Conservation (phyloP, 2,113 vertebrate species). For the Cygnus buccinator region DNA sequence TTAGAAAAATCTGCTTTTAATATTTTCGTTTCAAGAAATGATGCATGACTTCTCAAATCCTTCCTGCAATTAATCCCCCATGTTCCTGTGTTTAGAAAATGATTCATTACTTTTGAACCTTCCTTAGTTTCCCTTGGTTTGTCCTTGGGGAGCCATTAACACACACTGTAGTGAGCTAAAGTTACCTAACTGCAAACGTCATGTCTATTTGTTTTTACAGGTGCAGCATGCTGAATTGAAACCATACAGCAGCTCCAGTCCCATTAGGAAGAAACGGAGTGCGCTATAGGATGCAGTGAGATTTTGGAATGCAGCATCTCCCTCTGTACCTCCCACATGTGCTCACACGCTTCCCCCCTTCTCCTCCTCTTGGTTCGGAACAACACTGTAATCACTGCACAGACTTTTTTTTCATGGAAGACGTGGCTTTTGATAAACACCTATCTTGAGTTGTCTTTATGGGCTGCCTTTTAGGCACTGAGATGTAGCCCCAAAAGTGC, state of each 20-base stretch:
- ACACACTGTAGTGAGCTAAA: slow-evolving; percentile 83
- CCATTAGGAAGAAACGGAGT: slow-evolving; percentile 86
- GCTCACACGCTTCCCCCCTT: not conserved
- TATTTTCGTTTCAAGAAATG: slow-evolving; percentile 90
- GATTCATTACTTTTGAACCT: slow-evolving; percentile 97
- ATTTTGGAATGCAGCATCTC: not conserved
- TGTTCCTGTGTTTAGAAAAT: slow-evolving; percentile 97
- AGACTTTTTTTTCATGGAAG: not conserved
- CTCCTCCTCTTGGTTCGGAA: not conserved
- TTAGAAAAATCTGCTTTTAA: slow-evolving; percentile 90
- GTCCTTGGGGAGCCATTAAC: slow-evolving; percentile 94
- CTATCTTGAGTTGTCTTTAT: not conserved
- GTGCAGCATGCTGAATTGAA: slow-evolving; percentile 91
- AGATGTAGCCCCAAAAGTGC: not conserved
- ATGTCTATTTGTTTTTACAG: slow-evolving; percentile 96
- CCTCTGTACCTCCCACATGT: fast-evolving
- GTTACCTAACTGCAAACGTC: slow-evolving; percentile 88
- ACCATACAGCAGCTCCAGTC: slow-evolving; percentile 82
- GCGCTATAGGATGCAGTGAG: slow-evolving; percentile 40
- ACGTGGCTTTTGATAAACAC: not conserved
- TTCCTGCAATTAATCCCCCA: slow-evolving; percentile 98
- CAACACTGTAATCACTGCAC: not conserved
- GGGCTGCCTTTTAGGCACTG: not conserved
- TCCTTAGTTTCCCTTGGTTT: slow-evolving; percentile 82
- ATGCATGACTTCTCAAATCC: slow-evolving; percentile 95